A percentile compares a stretch with the other conserved stretches of the same genome.
Conservation (phyloP, 2,113 vertebrate genomes). For the Pampusana beccarii region DNA sequence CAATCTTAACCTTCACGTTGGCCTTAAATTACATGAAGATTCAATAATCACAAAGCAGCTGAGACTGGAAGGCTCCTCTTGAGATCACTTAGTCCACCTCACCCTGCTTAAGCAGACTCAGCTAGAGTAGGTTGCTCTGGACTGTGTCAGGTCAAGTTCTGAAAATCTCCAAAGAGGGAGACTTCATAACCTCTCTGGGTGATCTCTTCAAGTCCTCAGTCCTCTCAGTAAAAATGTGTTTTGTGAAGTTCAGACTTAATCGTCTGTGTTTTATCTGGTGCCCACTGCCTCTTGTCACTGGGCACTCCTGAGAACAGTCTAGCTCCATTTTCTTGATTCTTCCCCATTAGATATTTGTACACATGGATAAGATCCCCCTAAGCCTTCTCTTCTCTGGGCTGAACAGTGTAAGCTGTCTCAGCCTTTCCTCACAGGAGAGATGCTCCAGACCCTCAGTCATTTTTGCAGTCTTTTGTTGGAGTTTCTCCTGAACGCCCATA, state of each 20-base stretch:
- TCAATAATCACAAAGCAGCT: neutral
- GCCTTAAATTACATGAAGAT: neutral
- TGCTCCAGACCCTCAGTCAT: neutral
- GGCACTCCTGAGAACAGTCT: neutral
- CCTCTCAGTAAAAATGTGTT: neutral
- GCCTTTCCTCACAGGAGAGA: neutral
- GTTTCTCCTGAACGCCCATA: too few species aligned
- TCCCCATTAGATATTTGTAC: neutral
- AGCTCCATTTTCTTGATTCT: neutral
- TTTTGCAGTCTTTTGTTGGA: neutral
- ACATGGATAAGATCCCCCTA: fast-evolving
- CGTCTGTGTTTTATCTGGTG: neutral
- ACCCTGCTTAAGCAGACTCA: neutral
- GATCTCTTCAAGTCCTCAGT: neutral
- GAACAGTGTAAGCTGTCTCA: neutral
- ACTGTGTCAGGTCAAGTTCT: neutral
- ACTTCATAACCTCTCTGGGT: neutral
- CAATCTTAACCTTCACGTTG: neutral
- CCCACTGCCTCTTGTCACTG: neutral
- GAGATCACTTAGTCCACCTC: neutral
- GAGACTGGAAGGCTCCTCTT: neutral
- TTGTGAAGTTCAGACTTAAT: neutral
- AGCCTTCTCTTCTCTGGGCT: neutral
- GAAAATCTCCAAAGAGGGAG: neutral
- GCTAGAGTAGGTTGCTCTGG: neutral